Evolutionary conservation across 2,888 invertebrate genomes (phyloP).

Genomic region (Drosophila borealis): DNA sequence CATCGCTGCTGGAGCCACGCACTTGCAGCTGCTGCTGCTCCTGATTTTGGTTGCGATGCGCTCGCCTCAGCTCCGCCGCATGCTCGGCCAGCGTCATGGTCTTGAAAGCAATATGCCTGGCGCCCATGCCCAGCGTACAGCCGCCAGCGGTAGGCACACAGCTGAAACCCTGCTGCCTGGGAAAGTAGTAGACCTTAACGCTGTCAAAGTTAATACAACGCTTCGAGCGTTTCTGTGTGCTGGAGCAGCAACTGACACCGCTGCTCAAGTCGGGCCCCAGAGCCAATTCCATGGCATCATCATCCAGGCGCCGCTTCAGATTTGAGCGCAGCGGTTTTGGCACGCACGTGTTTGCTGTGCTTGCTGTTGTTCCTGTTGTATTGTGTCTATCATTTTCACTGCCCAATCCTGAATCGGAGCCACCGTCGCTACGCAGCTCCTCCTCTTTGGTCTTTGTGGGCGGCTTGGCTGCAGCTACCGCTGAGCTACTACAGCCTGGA

Average conservation of each 20-base stretch:
- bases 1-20: constrained; percentile 89
- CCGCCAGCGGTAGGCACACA: constrained; percentile 96
- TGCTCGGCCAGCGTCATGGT: constrained; percentile 95
- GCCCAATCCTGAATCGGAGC: constrained; percentile 93
- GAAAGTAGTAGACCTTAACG: constrained; percentile 98
- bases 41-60: constrained; percentile 92
- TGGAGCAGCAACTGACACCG: constrained; percentile 13
- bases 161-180: constrained; percentile 95
- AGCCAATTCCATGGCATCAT: constrained; percentile 84
- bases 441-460: constrained; percentile 55
- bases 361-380: constrained; percentile 39
- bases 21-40: constrained; percentile 78
- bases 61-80: constrained; percentile 93
- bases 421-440: constrained; percentile 89
- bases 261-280: constrained; percentile 49
- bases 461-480: constrained; percentile 10
- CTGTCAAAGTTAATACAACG: constrained; percentile 94
- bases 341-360: constrained; percentile 3
- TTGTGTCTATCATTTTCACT: constrained; percentile 86
- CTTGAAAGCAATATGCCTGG: constrained; percentile 88
- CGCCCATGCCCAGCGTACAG: constrained; percentile 97
- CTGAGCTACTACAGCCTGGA: constrained; percentile 13
- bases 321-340: constrained; percentile 86
- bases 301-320: constrained; percentile 87
- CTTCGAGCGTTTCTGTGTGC: constrained; percentile 88